A percentile compares a stretch with the other conserved stretches of the same genome.
These are phyloP conservation scores for Cryptoblepharus egeriae DNA, from an alignment of 2,797 vertebrate genomes.

Conservation along the genomic window DNA sequence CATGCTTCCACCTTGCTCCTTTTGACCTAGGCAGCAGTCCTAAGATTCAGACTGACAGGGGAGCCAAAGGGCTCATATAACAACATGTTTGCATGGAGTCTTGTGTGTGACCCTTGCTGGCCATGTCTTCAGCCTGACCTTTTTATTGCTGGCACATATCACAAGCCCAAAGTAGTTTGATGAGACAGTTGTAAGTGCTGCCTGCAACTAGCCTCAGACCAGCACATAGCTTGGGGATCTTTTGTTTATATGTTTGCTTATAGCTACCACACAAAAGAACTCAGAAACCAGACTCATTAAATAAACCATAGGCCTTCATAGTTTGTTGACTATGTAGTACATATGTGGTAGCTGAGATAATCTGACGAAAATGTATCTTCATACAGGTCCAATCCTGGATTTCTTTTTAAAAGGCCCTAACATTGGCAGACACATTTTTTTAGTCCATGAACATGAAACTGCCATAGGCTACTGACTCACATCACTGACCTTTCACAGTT, in stretches of 20 bases:
- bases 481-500: too few species aligned
- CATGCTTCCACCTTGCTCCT: constrained; percentile 5
- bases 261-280: constrained; percentile 33
- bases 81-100: constrained; percentile 34
- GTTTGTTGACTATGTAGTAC: constrained; percentile 13
- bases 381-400: too few species aligned
- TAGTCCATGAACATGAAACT: too few species aligned
- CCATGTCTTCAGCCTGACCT: constrained; percentile 54
- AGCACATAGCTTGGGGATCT: constrained; percentile 14
- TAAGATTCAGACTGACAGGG: constrained; percentile 28
- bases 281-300: constrained; percentile 44
- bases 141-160: constrained; percentile 53
- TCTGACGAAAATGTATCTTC: neutral
- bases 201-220: constrained; percentile 29
- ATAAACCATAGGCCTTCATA: constrained; percentile 7
- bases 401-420: too few species aligned
- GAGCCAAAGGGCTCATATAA: constrained; percentile 22
- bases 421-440: too few species aligned
- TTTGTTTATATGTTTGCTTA: constrained; percentile 48
- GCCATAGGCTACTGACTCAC: too few species aligned
- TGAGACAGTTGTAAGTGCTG: constrained; percentile 42
- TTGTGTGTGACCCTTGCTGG: constrained; percentile 36
- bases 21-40: constrained; percentile 26
- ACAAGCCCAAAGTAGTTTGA: constrained; percentile 42
- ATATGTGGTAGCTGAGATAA: neutral